phyloP scores from a whole-genome alignment of 1,140 invertebrate species.

The Eupristina koningsbergeri region DNA sequence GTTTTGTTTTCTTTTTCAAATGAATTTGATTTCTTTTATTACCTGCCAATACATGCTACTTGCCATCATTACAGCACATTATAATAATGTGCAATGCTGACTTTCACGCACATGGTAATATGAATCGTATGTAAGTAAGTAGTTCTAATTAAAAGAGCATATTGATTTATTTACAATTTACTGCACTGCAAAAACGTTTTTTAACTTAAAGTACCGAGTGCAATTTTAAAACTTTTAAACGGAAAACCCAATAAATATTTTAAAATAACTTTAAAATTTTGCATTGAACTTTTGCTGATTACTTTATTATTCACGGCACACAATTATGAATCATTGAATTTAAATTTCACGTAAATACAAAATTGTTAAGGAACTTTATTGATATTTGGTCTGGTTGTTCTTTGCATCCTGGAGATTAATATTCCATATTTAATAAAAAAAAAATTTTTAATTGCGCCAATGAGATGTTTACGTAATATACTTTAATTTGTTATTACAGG shows the following conservation, averaged over 20 bases:
- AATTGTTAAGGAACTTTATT: too few species aligned
- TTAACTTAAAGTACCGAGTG: not conserved
- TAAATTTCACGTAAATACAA: not conserved
- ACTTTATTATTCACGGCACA: not conserved
- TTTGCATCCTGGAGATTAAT: not conserved
- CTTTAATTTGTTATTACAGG: not conserved
- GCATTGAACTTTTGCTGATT: not conserved
- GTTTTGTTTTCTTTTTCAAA: not conserved
- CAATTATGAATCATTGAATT: not conserved
- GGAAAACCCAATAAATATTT: not conserved
- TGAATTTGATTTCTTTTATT: conserved; percentile 8
- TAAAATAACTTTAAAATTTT: not conserved
- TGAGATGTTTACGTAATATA: not conserved
- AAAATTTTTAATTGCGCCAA: not conserved
- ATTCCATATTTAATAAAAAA: not conserved
- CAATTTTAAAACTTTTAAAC: not conserved
- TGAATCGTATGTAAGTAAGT: not conserved
- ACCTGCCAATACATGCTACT: not conserved
- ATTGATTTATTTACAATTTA: not conserved
- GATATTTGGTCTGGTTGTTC: too few species aligned
- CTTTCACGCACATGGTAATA: not conserved
- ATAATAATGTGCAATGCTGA: not conserved
- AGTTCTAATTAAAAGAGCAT: not conserved
- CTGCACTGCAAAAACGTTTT: too few species aligned
- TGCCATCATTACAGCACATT: too few species aligned